phyloP scores from a whole-genome alignment of 2,797 vertebrate species.

The Dryobates pubescens region DNA sequence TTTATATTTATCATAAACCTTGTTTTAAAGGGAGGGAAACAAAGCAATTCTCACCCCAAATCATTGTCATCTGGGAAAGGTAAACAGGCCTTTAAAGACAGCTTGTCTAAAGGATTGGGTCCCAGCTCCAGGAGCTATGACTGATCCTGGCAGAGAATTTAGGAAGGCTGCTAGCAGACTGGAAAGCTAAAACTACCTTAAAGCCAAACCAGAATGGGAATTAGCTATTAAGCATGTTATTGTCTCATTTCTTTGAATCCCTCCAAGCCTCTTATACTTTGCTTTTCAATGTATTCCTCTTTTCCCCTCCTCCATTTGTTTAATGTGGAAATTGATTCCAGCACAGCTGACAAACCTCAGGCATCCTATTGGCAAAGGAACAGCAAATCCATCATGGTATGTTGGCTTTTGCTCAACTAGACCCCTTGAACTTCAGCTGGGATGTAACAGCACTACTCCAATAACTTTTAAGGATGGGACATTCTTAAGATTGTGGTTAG shows the following conservation, averaged over 20 bases:
- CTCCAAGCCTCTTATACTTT: slow-evolving; percentile 40
- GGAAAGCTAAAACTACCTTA: slow-evolving; percentile 55
- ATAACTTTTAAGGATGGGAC: background rate
- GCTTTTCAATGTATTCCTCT: slow-evolving; percentile 19
- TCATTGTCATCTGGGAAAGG: slow-evolving; percentile 7
- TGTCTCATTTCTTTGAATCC: slow-evolving; percentile 45
- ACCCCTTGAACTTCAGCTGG: background rate
- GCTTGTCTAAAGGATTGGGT: slow-evolving; percentile 20
- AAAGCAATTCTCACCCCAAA: background rate
- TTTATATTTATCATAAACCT: background rate
- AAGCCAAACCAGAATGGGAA: slow-evolving; percentile 60
- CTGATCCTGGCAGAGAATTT: slow-evolving; percentile 44
- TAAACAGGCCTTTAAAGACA: slow-evolving; percentile 24
- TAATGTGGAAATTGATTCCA: slow-evolving; percentile 54
- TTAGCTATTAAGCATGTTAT: slow-evolving; percentile 45
- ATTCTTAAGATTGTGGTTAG: background rate
- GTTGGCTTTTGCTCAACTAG: slow-evolving; percentile 32
- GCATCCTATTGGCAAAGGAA: slow-evolving; percentile 28
- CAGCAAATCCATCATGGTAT: background rate
- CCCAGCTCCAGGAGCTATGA: slow-evolving; percentile 42
- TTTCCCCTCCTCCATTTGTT: background rate
- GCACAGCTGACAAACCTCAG: slow-evolving; percentile 64
- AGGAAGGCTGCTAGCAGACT: slow-evolving; percentile 16
- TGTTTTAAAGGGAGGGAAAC: background rate
- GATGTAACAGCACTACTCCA: background rate